These are phyloP conservation scores for Kryptolebias ocellatus DNA, from an alignment of 2,797 vertebrate genomes.

Conservation along the genomic window DNA sequence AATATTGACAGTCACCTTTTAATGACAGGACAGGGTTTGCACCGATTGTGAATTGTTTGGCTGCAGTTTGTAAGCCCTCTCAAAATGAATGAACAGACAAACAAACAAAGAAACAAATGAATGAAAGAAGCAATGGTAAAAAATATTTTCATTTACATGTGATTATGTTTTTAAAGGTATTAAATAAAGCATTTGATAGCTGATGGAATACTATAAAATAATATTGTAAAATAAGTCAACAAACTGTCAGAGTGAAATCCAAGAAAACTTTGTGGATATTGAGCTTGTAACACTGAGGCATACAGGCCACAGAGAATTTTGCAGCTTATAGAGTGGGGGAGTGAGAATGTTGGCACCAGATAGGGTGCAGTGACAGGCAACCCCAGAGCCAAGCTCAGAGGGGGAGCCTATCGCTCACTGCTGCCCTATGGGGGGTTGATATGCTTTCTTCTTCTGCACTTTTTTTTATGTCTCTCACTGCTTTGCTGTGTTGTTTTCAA, in stretches of 20 bases:
- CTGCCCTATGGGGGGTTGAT: constrained; percentile 43
- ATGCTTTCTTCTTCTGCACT: constrained; percentile 26
- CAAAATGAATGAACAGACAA: not conserved
- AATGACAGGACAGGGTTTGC: not conserved
- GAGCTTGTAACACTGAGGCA: constrained; percentile 30
- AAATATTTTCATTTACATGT: not conserved
- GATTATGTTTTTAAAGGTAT: not conserved
- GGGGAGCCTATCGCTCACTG: constrained; percentile 55
- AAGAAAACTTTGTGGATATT: constrained; percentile 24
- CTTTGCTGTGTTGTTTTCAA: constrained; percentile 27
- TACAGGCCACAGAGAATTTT: constrained; percentile 44
- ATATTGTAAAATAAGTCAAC: not conserved
- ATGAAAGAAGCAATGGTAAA: not conserved
- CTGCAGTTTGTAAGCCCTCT: not conserved
- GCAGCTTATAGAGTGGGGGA: constrained; percentile 55
- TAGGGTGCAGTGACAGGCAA: constrained; percentile 61
- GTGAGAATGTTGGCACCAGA: constrained; percentile 52
- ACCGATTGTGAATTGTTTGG: not conserved
- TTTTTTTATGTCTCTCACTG: constrained; percentile 15
- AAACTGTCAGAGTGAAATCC: not conserved
- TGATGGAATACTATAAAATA: not conserved
- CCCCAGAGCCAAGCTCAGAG: constrained; percentile 52
- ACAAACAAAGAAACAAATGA: not conserved
- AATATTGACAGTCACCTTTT: not conserved
- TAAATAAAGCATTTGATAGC: no score